Evolutionary conservation across 2,113 vertebrate genomes (phyloP).

Genomic region (Amphiprion percula): DNA sequence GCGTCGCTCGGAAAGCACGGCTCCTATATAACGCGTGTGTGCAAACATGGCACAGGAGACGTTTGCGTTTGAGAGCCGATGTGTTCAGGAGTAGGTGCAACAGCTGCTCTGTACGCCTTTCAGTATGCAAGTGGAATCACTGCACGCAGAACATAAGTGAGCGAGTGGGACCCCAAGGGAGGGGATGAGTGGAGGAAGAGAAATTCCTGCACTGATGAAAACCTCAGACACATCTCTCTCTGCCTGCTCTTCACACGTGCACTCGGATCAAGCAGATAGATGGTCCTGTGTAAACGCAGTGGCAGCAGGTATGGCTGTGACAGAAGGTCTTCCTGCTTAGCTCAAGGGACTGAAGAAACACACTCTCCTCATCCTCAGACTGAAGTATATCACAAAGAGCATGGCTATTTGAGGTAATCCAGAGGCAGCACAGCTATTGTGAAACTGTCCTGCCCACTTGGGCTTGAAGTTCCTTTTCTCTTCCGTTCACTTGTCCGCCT

Average conservation of each 20-base stretch:
- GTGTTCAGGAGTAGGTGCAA: conserved; percentile 41
- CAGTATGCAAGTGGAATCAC: conserved; percentile 67
- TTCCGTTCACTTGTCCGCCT: conserved; percentile 9
- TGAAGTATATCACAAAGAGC: conserved; percentile 27
- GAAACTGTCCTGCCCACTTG: conserved; percentile 28
- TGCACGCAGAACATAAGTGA: conserved; percentile 65
- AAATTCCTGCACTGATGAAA: conserved; percentile 82
- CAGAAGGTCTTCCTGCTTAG: conserved; percentile 55
- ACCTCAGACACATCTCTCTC: conserved; percentile 59
- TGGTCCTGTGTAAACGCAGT: conserved; percentile 62
- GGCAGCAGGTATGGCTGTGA: conserved; percentile 65
- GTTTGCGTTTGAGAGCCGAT: conserved; percentile 37
- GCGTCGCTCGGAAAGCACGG: conserved; percentile 30
- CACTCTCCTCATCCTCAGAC: conserved; percentile 9
- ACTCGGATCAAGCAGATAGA: conserved; percentile 68
- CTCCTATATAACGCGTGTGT: conserved; percentile 22
- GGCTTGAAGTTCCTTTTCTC: conserved; percentile 23
- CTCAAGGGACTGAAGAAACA: conserved; percentile 46
- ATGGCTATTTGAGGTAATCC: not conserved
- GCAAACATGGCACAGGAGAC: conserved; percentile 6
- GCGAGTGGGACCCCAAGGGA: conserved; percentile 71
- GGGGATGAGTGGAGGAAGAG: conserved; percentile 73
- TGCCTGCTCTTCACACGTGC: conserved; percentile 47
- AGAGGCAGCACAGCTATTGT: conserved; percentile 8
- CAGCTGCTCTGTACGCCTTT: conserved; percentile 49